A percentile compares a stretch with the other conserved stretches of the same genome.
These are phyloP conservation scores for Epicauta chinensis DNA, from an alignment of 1,140 invertebrate genomes.

Conservation along the genomic window DNA sequence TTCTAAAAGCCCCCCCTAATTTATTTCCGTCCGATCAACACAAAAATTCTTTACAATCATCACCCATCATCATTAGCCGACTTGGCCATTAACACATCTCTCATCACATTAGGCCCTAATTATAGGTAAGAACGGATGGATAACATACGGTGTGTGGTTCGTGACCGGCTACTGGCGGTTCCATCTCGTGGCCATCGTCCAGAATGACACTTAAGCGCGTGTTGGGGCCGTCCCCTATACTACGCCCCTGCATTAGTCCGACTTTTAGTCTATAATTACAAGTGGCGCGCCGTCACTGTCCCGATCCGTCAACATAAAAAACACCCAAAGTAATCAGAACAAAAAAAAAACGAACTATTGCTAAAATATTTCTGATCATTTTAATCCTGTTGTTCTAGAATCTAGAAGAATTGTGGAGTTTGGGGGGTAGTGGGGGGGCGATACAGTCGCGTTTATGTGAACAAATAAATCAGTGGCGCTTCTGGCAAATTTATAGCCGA, in stretches of 20 bases:
- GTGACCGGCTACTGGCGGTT: slow-evolving; percentile 25
- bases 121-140: slow-evolving; percentile 6
- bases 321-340: no score
- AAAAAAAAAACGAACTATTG: no score
- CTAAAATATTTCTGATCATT: neutral
- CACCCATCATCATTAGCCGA: neutral
- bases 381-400: no score
- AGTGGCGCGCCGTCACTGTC: neutral
- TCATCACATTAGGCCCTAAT: slow-evolving; percentile 20
- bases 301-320: neutral
- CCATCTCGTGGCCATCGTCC: slow-evolving; percentile 8
- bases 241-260: slow-evolving; percentile 28
- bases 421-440: slow-evolving; percentile 6
- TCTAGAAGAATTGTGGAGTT: neutral
- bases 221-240: slow-evolving; percentile 13
- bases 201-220: slow-evolving; percentile 28
- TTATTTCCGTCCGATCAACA: no score
- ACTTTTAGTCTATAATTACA: slow-evolving; percentile 23
- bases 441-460: slow-evolving; percentile 40
- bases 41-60: no score
- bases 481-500: slow-evolving; percentile 44
- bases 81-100: slow-evolving; percentile 16
- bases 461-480: slow-evolving; percentile 44
- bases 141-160: slow-evolving; percentile 1
- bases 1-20: no score